Percentiles rank a stretch among this genome's conserved stretches.
Evolutionary conservation across 1,140 invertebrate genomes (phyloP).

Genomic region (Aphidius ervi): DNA sequence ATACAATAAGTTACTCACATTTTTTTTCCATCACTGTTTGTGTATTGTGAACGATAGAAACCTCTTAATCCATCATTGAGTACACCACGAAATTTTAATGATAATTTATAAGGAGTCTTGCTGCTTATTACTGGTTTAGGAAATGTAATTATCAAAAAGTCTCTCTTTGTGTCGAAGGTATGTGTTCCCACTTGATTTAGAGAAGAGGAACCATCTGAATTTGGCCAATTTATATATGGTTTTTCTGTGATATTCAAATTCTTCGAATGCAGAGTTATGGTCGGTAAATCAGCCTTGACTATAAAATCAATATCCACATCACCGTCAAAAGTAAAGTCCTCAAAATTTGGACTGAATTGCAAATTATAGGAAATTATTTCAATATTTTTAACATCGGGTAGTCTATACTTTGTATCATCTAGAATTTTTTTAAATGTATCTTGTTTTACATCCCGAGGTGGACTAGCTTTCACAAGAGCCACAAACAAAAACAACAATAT

Average conservation of each 20-base stretch:
- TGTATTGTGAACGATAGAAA: constrained; percentile 32
- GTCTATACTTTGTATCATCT: constrained; percentile 42
- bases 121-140: fast-evolving
- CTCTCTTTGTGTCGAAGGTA: neutral
- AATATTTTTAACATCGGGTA: constrained; percentile 53
- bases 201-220: neutral
- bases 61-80: constrained; percentile 26
- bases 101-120: constrained; percentile 12
- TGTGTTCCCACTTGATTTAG: neutral
- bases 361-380: constrained; percentile 38
- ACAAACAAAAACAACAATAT: too few species aligned
- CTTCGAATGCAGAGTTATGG: constrained; percentile 30
- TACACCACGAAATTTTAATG: constrained; percentile 18
- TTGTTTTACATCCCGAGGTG: too few species aligned
- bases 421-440: too few species aligned
- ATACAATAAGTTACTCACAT: constrained; percentile 24
- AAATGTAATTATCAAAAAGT: constrained; percentile 11
- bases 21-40: constrained; percentile 2
- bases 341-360: constrained; percentile 20
- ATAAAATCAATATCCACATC: constrained; percentile 16
- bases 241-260: constrained; percentile 15
- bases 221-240: neutral
- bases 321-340: constrained; percentile 29
- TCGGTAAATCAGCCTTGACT: neutral
- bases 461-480: too few species aligned